Conservation (phyloP, 2,113 vertebrate genomes). For the Pipa parva region DNA sequence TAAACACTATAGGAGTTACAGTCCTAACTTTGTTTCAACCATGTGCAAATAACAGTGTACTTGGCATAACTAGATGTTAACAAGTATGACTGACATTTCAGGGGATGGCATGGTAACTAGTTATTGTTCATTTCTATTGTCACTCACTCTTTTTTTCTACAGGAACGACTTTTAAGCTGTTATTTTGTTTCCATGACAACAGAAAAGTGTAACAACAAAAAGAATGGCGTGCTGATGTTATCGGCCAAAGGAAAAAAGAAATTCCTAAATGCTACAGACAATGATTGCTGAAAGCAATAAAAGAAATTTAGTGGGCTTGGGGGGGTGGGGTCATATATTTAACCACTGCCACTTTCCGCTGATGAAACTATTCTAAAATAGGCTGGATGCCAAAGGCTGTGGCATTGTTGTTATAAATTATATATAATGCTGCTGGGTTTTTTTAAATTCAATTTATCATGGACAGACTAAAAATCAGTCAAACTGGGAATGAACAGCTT, state of each 20-base stretch:
- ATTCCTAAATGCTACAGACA: constrained; percentile 45
- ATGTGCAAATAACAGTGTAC: neutral
- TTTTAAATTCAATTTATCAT: constrained; percentile 49
- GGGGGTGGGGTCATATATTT: constrained; percentile 47
- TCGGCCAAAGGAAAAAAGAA: constrained; percentile 48
- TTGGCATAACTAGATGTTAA: neutral
- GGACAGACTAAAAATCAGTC: constrained; percentile 8
- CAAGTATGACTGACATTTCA: constrained; percentile 2
- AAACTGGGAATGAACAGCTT: constrained; percentile 21
- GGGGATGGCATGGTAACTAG: constrained; percentile 1
- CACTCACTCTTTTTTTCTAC: constrained; percentile 38
- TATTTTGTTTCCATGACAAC: constrained; percentile 59
- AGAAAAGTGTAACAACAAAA: constrained; percentile 52
- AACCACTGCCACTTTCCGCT: constrained; percentile 43
- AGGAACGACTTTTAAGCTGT: constrained; percentile 49
- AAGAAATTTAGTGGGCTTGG: constrained; percentile 47
- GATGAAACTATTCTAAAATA: constrained; percentile 50
- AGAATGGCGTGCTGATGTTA: constrained; percentile 49
- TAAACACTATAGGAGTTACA: too few species aligned
- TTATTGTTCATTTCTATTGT: constrained; percentile 16
- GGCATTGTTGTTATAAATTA: constrained; percentile 56
- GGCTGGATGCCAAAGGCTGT: constrained; percentile 47
- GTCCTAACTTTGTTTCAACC: too few species aligned
- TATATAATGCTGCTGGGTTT: constrained; percentile 46
- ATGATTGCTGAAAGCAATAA: constrained; percentile 50